A percentile compares a stretch with the other conserved stretches of the same genome.
phyloP scores from a whole-genome alignment of 2,888 invertebrate species.

The Amiota minor region DNA sequence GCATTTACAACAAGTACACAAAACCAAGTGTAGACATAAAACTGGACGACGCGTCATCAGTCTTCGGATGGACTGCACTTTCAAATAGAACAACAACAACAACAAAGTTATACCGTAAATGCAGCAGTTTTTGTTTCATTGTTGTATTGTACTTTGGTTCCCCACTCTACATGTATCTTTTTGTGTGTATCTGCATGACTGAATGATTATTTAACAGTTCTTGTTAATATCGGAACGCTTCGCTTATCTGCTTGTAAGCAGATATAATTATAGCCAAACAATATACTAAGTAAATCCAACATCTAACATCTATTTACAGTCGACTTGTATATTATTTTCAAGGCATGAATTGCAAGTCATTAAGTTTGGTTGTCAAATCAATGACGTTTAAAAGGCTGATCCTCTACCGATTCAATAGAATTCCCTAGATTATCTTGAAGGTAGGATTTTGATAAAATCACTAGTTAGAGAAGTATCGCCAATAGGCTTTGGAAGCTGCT shows the following conservation, averaged over 20 bases:
- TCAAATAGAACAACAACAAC: constrained; percentile 37
- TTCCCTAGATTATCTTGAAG: too few relatives aligned
- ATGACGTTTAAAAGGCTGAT: too few relatives aligned
- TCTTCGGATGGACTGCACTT: constrained; percentile 44
- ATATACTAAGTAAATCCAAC: not conserved
- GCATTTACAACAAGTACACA: constrained; percentile 39
- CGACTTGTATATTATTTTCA: too few relatives aligned
- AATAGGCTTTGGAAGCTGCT: too few relatives aligned
- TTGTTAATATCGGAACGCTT: not conserved
- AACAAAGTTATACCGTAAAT: constrained; percentile 44
- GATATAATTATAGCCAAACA: not conserved
- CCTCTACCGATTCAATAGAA: too few relatives aligned
- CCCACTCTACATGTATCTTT: not conserved
- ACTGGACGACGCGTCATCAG: too few relatives aligned
- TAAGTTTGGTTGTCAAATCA: too few relatives aligned
- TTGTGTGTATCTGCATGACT: constrained; percentile 8
- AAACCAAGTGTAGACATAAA: too few relatives aligned
- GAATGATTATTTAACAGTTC: not conserved
- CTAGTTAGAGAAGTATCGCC: too few relatives aligned
- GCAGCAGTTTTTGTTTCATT: constrained; percentile 50
- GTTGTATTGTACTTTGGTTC: constrained; percentile 28
- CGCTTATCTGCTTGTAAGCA: not conserved
- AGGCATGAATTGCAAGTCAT: too few relatives aligned
- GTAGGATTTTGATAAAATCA: too few relatives aligned
- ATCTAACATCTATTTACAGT: not conserved